These are phyloP conservation scores for Lepus timidus DNA, from an alignment of 2,113 vertebrate genomes.

Conservation along the genomic window DNA sequence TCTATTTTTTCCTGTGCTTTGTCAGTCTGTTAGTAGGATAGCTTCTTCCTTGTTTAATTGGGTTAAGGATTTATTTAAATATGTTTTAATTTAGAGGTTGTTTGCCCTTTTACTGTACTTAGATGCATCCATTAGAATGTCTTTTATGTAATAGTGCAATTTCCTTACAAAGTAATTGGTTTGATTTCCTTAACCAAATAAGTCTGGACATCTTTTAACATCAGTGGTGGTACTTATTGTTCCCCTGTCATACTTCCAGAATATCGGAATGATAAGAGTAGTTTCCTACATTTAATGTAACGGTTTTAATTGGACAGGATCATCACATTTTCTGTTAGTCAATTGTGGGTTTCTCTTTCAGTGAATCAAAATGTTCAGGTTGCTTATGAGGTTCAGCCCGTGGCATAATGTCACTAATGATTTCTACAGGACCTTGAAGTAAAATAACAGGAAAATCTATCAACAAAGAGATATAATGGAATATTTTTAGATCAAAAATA, in stretches of 20 bases:
- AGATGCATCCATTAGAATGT: background rate
- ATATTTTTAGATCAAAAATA: slow-evolving; percentile 83
- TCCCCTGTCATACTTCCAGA: slow-evolving; percentile 24
- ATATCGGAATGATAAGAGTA: slow-evolving; percentile 52
- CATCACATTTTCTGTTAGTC: slow-evolving; percentile 76
- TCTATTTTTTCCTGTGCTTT: background rate
- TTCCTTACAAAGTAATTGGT: slow-evolving; percentile 27
- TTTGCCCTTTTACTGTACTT: background rate
- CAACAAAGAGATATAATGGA: slow-evolving; percentile 81
- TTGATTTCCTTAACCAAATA: slow-evolving; percentile 62
- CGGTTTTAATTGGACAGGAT: slow-evolving; percentile 77
- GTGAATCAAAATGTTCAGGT: slow-evolving; percentile 86
- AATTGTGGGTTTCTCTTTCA: slow-evolving; percentile 81
- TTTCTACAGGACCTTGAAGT: slow-evolving; percentile 84
- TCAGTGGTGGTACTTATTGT: slow-evolving; percentile 49
- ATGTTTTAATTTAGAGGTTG: slow-evolving; percentile 48
- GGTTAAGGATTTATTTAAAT: slow-evolving; percentile 53
- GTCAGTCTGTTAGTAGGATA: background rate
- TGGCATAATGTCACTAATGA: slow-evolving; percentile 87
- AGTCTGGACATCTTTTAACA: slow-evolving; percentile 55
- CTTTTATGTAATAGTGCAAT: background rate
- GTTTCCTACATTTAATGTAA: slow-evolving; percentile 60
- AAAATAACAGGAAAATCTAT: slow-evolving; percentile 85
- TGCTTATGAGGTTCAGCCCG: slow-evolving; percentile 83
- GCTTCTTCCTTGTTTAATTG: slow-evolving; percentile 36